A percentile compares a stretch with the other conserved stretches of the same genome.
These are phyloP conservation scores for Astyanax mexicanus DNA, from an alignment of 2,797 vertebrate species.

Conservation along the genomic window DNA sequence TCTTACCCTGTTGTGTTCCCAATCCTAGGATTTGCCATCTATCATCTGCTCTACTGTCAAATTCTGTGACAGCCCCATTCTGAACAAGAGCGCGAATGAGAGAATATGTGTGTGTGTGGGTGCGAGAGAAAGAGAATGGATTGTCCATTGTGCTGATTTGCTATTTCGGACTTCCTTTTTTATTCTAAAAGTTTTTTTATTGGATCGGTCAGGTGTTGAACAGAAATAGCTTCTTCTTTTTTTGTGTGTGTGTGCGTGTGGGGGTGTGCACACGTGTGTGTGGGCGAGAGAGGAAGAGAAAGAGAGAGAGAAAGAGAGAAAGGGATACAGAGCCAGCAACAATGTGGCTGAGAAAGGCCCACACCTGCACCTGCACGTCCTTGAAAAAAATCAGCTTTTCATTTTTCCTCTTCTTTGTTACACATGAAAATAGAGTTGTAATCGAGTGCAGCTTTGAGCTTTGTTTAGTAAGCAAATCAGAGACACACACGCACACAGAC, in stretches of 20 bases:
- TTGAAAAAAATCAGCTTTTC: neutral
- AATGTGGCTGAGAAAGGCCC: neutral
- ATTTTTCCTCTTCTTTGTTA: neutral
- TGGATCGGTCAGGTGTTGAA: conserved; percentile 9
- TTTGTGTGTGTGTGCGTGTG: neutral
- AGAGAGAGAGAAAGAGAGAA: neutral
- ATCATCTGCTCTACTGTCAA: conserved; percentile 25
- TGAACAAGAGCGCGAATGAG: neutral
- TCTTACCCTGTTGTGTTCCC: neutral
- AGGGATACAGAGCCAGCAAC: neutral
- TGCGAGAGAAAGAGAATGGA: neutral
- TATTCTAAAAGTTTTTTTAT: neutral
- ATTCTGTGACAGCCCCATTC: conserved; percentile 19
- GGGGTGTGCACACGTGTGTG: too few relatives aligned
- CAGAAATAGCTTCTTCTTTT: conserved; percentile 3
- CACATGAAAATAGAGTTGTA: neutral
- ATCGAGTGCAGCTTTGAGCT: neutral
- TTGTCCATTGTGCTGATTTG: conserved; percentile 3
- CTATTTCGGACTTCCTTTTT: neutral
- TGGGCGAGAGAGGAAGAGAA: neutral
- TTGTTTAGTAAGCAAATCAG: neutral
- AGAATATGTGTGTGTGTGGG: neutral
- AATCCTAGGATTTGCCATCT: conserved; percentile 21
- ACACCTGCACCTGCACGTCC: neutral
- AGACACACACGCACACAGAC: neutral